Percentiles rank a stretch among this genome's conserved stretches.
Evolutionary conservation across 2,113 vertebrate genomes (phyloP).

Genomic region (Oostethus manadensis): DNA sequence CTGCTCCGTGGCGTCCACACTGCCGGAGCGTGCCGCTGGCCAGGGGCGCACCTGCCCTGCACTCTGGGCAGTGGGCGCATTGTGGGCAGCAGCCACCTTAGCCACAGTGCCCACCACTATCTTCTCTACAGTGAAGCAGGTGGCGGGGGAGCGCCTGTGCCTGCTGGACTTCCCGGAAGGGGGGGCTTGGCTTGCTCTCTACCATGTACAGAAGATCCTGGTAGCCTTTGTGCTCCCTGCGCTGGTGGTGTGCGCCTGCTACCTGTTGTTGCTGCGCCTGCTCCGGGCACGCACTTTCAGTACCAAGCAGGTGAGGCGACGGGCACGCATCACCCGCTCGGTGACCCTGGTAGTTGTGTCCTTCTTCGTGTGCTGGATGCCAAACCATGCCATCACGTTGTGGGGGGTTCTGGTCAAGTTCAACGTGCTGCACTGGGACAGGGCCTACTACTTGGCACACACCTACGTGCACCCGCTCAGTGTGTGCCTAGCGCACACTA

Average conservation of each 20-base stretch:
- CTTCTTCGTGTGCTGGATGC: slow-evolving; percentile 72
- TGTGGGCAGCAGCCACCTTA: slow-evolving; percentile 65
- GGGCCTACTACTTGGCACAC: slow-evolving; percentile 69
- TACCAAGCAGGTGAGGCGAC: slow-evolving; percentile 45
- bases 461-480: slow-evolving; percentile 75
- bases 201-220: slow-evolving; percentile 68
- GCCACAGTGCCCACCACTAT: slow-evolving; percentile 66
- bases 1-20: slow-evolving; percentile 58
- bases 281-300: slow-evolving; percentile 57
- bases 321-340: slow-evolving; percentile 59
- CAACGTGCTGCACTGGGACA: slow-evolving; percentile 67
- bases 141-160: slow-evolving; percentile 67
- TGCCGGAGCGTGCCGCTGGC: slow-evolving; percentile 40
- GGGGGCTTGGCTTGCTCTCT: slow-evolving; percentile 66
- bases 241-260: slow-evolving; percentile 64
- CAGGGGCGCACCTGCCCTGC: slow-evolving; percentile 36
- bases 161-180: slow-evolving; percentile 68
- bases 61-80: slow-evolving; percentile 44
- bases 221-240: slow-evolving; percentile 68
- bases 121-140: slow-evolving; percentile 63
- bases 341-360: slow-evolving; percentile 60
- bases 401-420: slow-evolving; percentile 78
- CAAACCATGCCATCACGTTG: slow-evolving; percentile 70
- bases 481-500: slow-evolving; percentile 74
- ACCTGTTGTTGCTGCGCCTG: slow-evolving; percentile 66